A percentile compares a stretch with the other conserved stretches of the same genome.
phyloP scores from a whole-genome alignment of 2,797 vertebrate species.

The Gallinago stenura region DNA sequence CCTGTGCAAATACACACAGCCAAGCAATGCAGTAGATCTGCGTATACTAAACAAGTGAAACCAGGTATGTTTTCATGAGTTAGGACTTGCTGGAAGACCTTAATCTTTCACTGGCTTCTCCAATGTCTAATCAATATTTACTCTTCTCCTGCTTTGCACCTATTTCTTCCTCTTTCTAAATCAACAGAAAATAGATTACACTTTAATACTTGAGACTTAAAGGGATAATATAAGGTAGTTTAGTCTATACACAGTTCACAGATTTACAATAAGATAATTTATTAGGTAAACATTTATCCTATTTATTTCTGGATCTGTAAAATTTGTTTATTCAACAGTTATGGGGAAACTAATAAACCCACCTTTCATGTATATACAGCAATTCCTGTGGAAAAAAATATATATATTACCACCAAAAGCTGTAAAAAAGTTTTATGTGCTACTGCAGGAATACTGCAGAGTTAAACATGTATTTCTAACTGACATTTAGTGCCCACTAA shows the following conservation, averaged over 20 bases:
- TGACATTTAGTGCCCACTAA: neutral
- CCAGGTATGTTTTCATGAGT: neutral
- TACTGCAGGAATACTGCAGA: neutral
- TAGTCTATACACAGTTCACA: fast-evolving
- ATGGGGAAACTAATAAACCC: neutral
- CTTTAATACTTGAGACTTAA: neutral
- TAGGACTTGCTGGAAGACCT: neutral
- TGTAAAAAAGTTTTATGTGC: neutral
- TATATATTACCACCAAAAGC: neutral
- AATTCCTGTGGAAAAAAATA: neutral
- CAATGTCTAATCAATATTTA: neutral
- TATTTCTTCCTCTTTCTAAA: neutral
- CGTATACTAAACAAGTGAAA: neutral
- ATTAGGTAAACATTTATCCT: neutral
- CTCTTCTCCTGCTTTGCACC: neutral
- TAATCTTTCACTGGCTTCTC: neutral
- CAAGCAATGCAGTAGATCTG: neutral
- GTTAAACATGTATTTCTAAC: neutral
- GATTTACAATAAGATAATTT: neutral
- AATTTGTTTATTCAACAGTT: neutral
- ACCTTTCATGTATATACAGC: neutral
- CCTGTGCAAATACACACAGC: neutral
- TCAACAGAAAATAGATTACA: neutral
- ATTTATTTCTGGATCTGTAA: neutral
- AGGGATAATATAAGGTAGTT: neutral